Evolutionary conservation across 2,113 vertebrate genomes (phyloP), one percentile per base, ranked within the genome.

Genomic region (Zingel zingel): DNA sequence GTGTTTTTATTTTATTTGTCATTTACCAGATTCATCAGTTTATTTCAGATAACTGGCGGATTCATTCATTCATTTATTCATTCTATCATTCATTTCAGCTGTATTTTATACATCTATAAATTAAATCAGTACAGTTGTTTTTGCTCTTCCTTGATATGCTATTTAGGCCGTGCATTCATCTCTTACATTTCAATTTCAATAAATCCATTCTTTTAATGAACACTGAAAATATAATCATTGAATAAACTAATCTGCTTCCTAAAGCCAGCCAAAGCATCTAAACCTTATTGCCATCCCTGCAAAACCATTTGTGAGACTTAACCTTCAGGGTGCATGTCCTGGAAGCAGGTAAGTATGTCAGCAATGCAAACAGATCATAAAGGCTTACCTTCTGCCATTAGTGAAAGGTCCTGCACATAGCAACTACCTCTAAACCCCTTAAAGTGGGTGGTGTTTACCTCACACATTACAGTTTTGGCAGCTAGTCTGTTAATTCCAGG

Each of bases 351-450:
- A 79, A 85, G 78, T 81, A 84, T 89, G 77, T 87, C 79, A 91
- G 83, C 79, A 86, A 84, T 83, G 81, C 86, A 91, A 86, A 89
- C 78, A 91, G 57, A 88, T 87, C 75, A 74, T 65, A 78, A 58
- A 71, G 81, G 57, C 67, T 82, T 85, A 87, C 69, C 86, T 86
- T 76, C 69, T 72, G 54, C 72, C 58, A 59, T 62, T 25, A 57
- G 79, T 65, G 57, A 82, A 74, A 90, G 59, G 51, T 82, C 53
- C 57, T 74, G 69, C 27, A 67, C 72, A 72, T 30, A 70, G 79
- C 70, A 53, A n/a, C 64, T 53, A 33, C 67, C 57, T 47, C 50
- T 81, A 77, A 79, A 33, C 73, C 71, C 36, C 6, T 82, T 64
- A 59, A 68, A 82, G 45, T 69, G 58, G 70, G 30, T 36, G 81